Evolutionary conservation across 2,888 invertebrate genomes (phyloP).

Genomic region (Xestia sexstrigata): DNA sequence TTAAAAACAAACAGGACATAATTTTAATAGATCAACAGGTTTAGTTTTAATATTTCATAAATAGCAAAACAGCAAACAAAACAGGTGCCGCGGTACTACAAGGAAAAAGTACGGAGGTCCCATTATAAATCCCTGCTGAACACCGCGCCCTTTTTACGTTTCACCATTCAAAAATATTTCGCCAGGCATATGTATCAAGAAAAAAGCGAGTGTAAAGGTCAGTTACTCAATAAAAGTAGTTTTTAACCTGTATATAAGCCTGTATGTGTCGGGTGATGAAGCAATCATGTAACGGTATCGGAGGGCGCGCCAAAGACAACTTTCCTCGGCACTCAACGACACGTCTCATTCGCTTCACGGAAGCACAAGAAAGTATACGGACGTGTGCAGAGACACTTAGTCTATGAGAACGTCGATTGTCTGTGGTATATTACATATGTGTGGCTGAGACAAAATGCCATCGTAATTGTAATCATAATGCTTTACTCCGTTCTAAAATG

Average conservation of each 20-base stretch:
- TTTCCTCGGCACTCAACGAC: constrained; percentile 74
- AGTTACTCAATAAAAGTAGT: constrained; percentile 75
- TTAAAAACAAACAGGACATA: neutral
- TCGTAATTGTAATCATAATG: constrained; percentile 10
- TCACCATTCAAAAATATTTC: constrained; percentile 43
- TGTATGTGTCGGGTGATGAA: constrained; percentile 66
- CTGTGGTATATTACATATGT: constrained; percentile 44
- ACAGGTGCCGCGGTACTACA: neutral
- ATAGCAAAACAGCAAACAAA: neutral
- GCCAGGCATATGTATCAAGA: constrained; percentile 61
- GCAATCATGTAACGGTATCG: constrained; percentile 74
- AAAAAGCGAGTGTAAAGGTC: constrained; percentile 77
- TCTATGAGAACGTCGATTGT: constrained; percentile 70
- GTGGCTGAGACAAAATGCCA: constrained; percentile 19
- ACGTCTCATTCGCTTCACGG: constrained; percentile 73
- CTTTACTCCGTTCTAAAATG: constrained; percentile 9
- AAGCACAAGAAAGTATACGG: constrained; percentile 73
- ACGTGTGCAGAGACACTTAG: constrained; percentile 50
- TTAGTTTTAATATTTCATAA: neutral
- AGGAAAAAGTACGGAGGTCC: neutral
- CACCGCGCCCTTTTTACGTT: constrained; percentile 38
- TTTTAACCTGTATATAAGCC: constrained; percentile 58
- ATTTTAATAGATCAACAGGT: neutral
- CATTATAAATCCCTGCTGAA: constrained; percentile 21
- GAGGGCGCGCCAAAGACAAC: constrained; percentile 79